These are phyloP conservation scores for Crocidura indochinensis DNA, from an alignment of 2,797 vertebrate species.

Conservation along the genomic window DNA sequence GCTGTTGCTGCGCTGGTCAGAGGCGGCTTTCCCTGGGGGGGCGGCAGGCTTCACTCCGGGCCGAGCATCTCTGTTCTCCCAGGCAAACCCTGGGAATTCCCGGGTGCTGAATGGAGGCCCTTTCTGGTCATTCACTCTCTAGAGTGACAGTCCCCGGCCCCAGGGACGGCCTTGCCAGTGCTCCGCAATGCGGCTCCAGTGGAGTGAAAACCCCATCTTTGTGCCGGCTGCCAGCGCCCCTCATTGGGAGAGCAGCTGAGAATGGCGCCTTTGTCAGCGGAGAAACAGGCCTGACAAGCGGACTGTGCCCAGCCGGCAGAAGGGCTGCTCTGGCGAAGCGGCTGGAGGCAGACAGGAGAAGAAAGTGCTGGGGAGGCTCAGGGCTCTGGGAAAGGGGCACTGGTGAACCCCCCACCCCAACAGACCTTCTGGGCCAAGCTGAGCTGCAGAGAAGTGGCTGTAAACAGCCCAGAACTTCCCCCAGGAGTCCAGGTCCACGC, in stretches of 20 bases:
- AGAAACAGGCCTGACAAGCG: too few species aligned
- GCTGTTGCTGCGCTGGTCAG: slow-evolving; percentile 36
- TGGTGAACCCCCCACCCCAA: too few species aligned
- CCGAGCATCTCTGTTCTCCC: too few species aligned
- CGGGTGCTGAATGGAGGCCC: slow-evolving; percentile 65
- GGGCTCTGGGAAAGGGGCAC: too few species aligned
- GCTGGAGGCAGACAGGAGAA: too few species aligned
- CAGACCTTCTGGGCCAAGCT: too few species aligned
- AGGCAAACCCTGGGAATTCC: slow-evolving; percentile 72
- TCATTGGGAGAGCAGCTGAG: slow-evolving; percentile 58
- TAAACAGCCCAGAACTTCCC: too few species aligned
- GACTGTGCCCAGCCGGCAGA: too few species aligned
- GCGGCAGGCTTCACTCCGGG: neutral
- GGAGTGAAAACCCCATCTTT: slow-evolving; percentile 60
- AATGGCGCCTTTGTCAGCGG: slow-evolving; percentile 85
- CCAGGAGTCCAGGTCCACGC: too few species aligned
- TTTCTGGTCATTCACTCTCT: slow-evolving; percentile 78
- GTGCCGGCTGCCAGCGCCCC: slow-evolving; percentile 54
- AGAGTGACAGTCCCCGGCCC: slow-evolving; percentile 66
- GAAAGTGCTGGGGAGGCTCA: too few species aligned
- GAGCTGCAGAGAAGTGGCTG: too few species aligned
- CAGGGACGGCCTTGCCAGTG: slow-evolving; percentile 69
- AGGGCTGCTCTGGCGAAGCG: too few species aligned
- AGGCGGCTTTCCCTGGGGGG: slow-evolving; percentile 16
- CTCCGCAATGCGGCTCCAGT: slow-evolving; percentile 28